Conservation (phyloP, 2,113 vertebrate species). For the Petrocephalus microphthalmus region DNA sequence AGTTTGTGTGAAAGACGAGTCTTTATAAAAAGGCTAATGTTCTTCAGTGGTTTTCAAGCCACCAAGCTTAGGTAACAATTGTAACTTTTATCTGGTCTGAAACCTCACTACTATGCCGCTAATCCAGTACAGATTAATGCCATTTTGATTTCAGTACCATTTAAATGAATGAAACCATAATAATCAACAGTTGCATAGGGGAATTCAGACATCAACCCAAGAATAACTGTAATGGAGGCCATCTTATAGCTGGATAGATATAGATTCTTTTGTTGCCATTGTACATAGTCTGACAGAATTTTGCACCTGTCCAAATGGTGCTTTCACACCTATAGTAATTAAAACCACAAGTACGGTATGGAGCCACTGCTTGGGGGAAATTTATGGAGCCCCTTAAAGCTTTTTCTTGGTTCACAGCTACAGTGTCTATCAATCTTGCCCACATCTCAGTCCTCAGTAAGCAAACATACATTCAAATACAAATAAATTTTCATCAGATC, state of each 20-base stretch:
- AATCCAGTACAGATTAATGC: neutral
- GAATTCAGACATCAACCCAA: neutral
- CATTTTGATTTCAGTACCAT: neutral
- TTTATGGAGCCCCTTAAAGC: neutral
- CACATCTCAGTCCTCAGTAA: too few species aligned
- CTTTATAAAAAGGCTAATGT: neutral
- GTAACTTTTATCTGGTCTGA: neutral
- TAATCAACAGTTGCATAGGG: neutral
- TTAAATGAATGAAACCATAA: neutral
- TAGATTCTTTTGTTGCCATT: too few species aligned
- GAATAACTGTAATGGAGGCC: neutral
- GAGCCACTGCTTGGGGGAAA: neutral
- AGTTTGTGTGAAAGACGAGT: neutral
- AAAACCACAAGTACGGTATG: too few species aligned
- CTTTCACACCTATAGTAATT: too few species aligned
- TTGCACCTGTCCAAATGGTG: too few species aligned
- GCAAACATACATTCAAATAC: neutral
- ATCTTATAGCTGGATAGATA: too few species aligned
- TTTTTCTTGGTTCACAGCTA: neutral
- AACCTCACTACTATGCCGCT: neutral
- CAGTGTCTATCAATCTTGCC: neutral
- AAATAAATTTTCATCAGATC: neutral
- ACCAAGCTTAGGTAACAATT: neutral
- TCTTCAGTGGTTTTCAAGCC: neutral
- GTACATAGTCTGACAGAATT: too few species aligned